Evolutionary conservation across 2,113 vertebrate genomes (phyloP).

Genomic region (Mobula hypostoma): DNA sequence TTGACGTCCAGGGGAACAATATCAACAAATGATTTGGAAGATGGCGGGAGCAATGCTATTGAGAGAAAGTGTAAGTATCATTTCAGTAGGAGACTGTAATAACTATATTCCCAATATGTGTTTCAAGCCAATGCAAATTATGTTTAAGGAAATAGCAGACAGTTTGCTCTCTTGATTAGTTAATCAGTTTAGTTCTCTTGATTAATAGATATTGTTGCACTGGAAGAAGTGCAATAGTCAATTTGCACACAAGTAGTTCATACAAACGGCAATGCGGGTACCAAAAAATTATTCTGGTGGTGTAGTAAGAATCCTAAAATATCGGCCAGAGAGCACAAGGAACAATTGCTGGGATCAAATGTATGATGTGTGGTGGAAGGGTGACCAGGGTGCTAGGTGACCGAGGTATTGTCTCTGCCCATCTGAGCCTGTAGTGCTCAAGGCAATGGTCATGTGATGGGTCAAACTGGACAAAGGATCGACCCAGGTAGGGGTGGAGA

Average conservation of each 20-base stretch:
- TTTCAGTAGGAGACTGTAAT: not conserved
- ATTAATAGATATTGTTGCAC: not conserved
- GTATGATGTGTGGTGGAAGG: no score
- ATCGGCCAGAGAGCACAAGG: no score
- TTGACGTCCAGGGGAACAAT: constrained; percentile 72
- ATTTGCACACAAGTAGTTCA: not conserved
- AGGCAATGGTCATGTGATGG: no score
- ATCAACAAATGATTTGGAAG: constrained; percentile 47
- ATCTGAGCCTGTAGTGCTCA: no score
- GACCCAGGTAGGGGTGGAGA: no score
- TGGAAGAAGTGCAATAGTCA: not conserved
- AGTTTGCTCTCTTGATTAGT: not conserved
- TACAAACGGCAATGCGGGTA: not conserved
- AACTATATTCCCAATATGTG: not conserved
- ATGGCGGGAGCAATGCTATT: constrained; percentile 47
- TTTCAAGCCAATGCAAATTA: not conserved
- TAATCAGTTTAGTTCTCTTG: not conserved
- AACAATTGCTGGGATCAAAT: no score
- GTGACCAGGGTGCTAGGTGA: no score
- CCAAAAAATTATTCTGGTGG: not conserved
- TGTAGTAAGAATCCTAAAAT: no score
- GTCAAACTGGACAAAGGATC: no score
- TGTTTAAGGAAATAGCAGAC: not conserved
- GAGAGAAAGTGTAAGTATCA: constrained; percentile 48
- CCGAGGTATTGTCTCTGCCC: no score